Evolutionary conservation across 2,113 vertebrate species (phyloP), one percentile per base, ranked within the genome.

Genomic region (Sylvietta virens): DNA sequence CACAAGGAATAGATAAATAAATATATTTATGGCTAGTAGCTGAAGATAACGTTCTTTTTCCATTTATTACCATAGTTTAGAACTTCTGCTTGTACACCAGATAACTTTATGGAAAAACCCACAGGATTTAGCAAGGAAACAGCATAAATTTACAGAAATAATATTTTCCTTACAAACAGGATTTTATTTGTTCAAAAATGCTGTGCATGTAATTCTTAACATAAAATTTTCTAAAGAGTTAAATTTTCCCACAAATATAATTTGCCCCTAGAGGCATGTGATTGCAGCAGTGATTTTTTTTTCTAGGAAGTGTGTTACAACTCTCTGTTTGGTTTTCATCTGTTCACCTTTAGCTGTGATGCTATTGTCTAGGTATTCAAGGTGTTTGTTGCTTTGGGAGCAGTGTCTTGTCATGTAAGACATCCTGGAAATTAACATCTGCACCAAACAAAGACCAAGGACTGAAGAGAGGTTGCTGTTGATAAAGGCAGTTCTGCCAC

Each of bases 171-270:
- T 54, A 33, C 4, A 62, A 12, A 74, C 47, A 62, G 7, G 7
- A 44, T 70, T 78, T 62, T 66, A 54, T 35, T 57, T 21, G 50
- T 72, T 86, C 3, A n/a, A 80, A 77, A 70, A 69, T 65, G 13
- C 6, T 45, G 7, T 27, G 13, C 0, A 0, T 30, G 2, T 45
- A 72, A 48, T 54, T 61, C 12, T 73, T 40, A 27, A 11, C 50
- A 67, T 67, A 76, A 93, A 87, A 89, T 60, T 40, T 10, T 56
- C 47, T 30, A 26, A 35, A 39, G 30, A 62, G 14, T 45, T 82
- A 37, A 72, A 67, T n/a, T 60, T 72, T 72, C 17, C 16, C 8
- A 30, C 42, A 82, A 79, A 54, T 51, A 72, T 7, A 56, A 48
- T 13, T 28, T 94, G 7, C 6, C 4, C 60, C 50, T 73, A 73